Percentiles rank a stretch among this genome's conserved stretches.
Conservation (phyloP, 2,797 vertebrate species). For the Lateolabrax maculatus region DNA sequence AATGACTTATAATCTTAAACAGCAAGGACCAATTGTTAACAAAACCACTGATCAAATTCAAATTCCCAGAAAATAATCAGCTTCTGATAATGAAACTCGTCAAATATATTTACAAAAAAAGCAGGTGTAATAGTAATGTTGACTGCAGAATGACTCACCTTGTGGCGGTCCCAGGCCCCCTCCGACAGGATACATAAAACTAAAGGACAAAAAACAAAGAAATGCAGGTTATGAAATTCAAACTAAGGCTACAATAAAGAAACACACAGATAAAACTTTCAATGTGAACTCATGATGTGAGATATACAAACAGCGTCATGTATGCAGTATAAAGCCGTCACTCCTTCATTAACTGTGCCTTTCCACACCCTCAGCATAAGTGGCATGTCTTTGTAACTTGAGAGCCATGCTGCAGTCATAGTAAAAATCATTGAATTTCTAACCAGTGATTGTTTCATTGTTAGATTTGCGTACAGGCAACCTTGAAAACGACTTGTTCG, state of each 20-base stretch:
- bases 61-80: neutral
- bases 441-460: no score
- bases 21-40: neutral
- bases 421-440: neutral
- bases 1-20: neutral
- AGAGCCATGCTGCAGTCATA: neutral
- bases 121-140: neutral
- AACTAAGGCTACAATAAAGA: neutral
- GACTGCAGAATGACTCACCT: conserved; percentile 85
- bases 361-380: neutral
- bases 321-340: neutral
- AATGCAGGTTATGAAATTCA: conserved; percentile 37
- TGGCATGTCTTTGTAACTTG: neutral
- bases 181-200: conserved; percentile 96
- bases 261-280: neutral
- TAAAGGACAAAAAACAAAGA: conserved; percentile 65
- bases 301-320: neutral
- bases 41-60: neutral
- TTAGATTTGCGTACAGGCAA: neutral
- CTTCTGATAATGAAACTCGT: neutral
- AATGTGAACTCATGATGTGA: neutral
- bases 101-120: neutral
- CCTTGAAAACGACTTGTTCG: no score
- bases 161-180: conserved; percentile 92
- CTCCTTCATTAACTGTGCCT: neutral